phyloP scores from a whole-genome alignment of 1,140 invertebrate species.

The fruit fly (Drosophila melanogaster) region DNA sequence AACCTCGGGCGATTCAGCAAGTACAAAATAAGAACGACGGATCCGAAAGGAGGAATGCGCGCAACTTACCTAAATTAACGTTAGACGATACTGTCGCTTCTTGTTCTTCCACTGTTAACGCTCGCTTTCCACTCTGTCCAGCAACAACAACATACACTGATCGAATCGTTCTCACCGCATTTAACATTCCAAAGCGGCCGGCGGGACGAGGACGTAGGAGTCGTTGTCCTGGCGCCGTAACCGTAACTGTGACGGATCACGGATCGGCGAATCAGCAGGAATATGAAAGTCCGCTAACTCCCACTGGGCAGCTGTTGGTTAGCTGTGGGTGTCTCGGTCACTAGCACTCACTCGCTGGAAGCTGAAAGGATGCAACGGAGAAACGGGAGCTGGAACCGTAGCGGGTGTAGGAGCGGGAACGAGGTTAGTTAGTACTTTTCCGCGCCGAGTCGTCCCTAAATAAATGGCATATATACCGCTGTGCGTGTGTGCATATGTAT shows the following conservation, averaged over 20 bases:
- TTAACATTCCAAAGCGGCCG: slow-evolving; percentile 82
- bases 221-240: slow-evolving; percentile 53
- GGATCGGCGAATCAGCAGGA: slow-evolving; percentile 9
- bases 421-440: slow-evolving; percentile 77
- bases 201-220: slow-evolving; percentile 52
- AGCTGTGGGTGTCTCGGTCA: slow-evolving; percentile 37
- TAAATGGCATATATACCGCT: slow-evolving; percentile 70
- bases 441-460: slow-evolving; percentile 76
- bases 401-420: slow-evolving; percentile 17
- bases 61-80: slow-evolving; percentile 75
- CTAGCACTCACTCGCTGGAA: slow-evolving; percentile 26
- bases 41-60: background rate
- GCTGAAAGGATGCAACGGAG: slow-evolving; percentile 23
- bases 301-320: slow-evolving; percentile 49
- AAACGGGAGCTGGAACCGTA: slow-evolving; percentile 30
- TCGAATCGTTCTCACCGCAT: slow-evolving; percentile 81
- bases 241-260: slow-evolving; percentile 38
- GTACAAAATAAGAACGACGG: background rate
- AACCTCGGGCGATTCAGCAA: slow-evolving; percentile 41
- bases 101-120: slow-evolving; percentile 73
- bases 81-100: slow-evolving; percentile 74
- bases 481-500: slow-evolving; percentile 46
- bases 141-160: slow-evolving; percentile 79
- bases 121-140: slow-evolving; percentile 60
- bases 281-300: slow-evolving; percentile 34